phyloP scores from a whole-genome alignment of 2,888 invertebrate species.

The Stenotaenia linearis region DNA sequence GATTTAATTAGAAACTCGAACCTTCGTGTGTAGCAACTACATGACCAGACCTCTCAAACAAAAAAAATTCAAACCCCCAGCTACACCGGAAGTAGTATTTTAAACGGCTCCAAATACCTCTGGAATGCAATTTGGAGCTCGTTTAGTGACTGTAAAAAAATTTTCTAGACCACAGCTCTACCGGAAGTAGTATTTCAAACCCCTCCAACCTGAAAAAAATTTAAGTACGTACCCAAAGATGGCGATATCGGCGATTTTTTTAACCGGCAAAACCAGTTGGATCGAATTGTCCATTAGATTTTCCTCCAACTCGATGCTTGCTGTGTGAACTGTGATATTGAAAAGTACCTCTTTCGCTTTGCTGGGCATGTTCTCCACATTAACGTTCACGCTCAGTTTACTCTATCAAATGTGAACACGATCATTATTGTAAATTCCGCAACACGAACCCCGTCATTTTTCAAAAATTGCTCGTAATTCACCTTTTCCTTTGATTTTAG shows the following conservation, averaged over 20 bases:
- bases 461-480: background rate
- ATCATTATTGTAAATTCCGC: background rate
- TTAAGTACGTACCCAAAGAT: constrained; percentile 3
- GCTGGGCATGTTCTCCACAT: constrained; percentile 1
- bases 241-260: constrained; percentile 1
- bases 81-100: no score
- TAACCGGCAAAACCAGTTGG: background rate
- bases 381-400: background rate
- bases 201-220: no score
- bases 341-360: background rate
- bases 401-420: background rate
- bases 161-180: no score
- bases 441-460: no score
- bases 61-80: no score
- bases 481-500: background rate
- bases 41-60: no score
- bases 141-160: no score
- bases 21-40: no score
- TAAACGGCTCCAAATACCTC: no score
- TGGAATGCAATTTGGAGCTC: no score
- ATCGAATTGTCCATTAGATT: background rate
- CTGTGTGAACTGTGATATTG: background rate
- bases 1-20: no score
- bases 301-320: background rate
- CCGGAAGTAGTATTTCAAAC: no score